Percentiles rank a stretch among this genome's conserved stretches.
phyloP scores from a whole-genome alignment of 2,888 invertebrate species.

The Cybosia mesomella region DNA sequence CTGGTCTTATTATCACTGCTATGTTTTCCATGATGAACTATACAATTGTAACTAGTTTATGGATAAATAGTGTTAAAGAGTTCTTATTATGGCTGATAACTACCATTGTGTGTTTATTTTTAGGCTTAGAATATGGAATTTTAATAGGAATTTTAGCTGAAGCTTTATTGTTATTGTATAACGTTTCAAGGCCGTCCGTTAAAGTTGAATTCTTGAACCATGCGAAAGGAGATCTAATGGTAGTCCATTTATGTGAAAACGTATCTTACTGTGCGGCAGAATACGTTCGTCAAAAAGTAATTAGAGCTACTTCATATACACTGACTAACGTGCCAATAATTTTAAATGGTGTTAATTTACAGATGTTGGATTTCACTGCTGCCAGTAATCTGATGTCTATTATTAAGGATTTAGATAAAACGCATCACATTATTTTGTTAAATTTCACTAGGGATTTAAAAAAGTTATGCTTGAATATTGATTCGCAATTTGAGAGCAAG shows the following conservation, averaged over 20 bases:
- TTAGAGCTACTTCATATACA: constrained; percentile 54
- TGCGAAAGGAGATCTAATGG: constrained; percentile 62
- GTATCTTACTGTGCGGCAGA: constrained; percentile 78
- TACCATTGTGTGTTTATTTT: constrained; percentile 62
- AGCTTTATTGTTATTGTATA: constrained; percentile 70
- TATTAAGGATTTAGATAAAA: constrained; percentile 71
- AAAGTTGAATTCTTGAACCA: constrained; percentile 55
- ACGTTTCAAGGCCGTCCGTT: constrained; percentile 68
- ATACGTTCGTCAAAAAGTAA: constrained; percentile 64
- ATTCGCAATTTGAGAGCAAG: constrained; percentile 57
- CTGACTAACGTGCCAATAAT: constrained; percentile 60
- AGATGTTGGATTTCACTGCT: constrained; percentile 73
- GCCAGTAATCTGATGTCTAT: constrained; percentile 73
- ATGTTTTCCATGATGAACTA: constrained; percentile 95
- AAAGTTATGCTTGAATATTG: constrained; percentile 67
- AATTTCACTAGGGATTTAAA: constrained; percentile 70
- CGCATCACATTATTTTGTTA: constrained; percentile 63
- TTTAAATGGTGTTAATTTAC: constrained; percentile 71
- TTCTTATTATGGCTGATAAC: constrained; percentile 67
- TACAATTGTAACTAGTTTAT: constrained; percentile 88
- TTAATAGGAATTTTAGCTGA: constrained; percentile 71
- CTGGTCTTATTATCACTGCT: constrained; percentile 95
- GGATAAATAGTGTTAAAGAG: constrained; percentile 91
- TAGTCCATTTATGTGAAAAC: constrained; percentile 65
- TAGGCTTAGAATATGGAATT: constrained; percentile 79